Percentiles rank a stretch among this genome's conserved stretches.
Conservation (phyloP, 2,113 vertebrate species). For the Istiophorus platypterus region DNA sequence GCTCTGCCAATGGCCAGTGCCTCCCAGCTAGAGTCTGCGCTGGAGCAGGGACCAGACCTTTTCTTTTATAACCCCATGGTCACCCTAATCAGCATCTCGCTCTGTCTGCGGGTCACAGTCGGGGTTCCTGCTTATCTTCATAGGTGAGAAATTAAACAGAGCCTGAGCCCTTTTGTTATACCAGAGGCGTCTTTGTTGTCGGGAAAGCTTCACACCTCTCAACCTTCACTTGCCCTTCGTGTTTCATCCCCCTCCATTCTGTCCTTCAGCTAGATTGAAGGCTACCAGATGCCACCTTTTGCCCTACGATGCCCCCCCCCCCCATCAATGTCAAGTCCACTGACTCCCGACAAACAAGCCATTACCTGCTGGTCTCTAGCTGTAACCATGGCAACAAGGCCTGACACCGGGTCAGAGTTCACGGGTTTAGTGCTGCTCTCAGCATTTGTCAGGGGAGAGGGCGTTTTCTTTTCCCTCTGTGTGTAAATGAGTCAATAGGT, state of each 20-base stretch:
- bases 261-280: slow-evolving; percentile 17
- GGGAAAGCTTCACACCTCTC: slow-evolving; percentile 1
- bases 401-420: slow-evolving; percentile 68
- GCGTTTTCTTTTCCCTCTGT: not conserved
- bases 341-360: slow-evolving; percentile 62
- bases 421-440: slow-evolving; percentile 61
- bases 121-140: slow-evolving; percentile 94
- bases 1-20: slow-evolving; percentile 94
- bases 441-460: slow-evolving; percentile 37
- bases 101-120: slow-evolving; percentile 88
- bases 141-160: slow-evolving; percentile 83
- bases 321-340: slow-evolving; percentile 59
- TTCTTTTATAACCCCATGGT: slow-evolving; percentile 86
- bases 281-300: slow-evolving; percentile 3
- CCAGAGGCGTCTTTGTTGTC: slow-evolving; percentile 2
- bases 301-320: slow-evolving; percentile 14
- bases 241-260: slow-evolving; percentile 10
- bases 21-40: slow-evolving; percentile 91
- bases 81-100: slow-evolving; percentile 89
- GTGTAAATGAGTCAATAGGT: slow-evolving; percentile 28
- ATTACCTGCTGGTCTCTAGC: slow-evolving; percentile 43
- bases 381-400: slow-evolving; percentile 58
- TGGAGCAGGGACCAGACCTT: slow-evolving; percentile 88
- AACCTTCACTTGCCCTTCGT: slow-evolving; percentile 14
- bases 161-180: not conserved